Evolutionary conservation across 2,797 vertebrate genomes (phyloP), one percentile per base, ranked within the genome.

Genomic region (Amblyraja radiata): DNA sequence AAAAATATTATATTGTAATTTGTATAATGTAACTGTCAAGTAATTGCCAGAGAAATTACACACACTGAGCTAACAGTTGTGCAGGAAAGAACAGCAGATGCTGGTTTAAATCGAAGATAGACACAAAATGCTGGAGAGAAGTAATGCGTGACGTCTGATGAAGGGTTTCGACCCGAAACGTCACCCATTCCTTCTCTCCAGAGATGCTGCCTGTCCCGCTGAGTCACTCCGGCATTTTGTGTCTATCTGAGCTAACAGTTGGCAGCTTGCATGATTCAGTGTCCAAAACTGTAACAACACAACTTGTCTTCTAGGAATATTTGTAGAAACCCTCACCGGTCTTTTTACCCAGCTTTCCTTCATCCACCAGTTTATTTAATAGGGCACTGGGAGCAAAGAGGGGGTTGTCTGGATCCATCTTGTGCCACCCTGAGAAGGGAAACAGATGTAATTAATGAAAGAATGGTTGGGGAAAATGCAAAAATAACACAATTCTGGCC

Each of bases 251-350:
- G 90, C 10, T 36, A 91, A 90, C 32, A 91, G 21, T 71, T 58
- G 90, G 13, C 90, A 92, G 18, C 90, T 73, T 74, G 39, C 65
- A 92, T 54, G 90, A 73, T 92, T 92, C 73, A 76, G 46, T n/a
- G 39, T 74, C 8, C 32, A 90, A 54, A 58, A 76, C 1, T 74
- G 90, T 39, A 74, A 11, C 25, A 91, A 11, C 71, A 91, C 73
- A 10, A 54, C 71, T 7, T 74, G 90, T 23, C 8, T 91, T 76
- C 71, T 92, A 92, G 36, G 90, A 92, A 18, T 99, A 97, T 94
- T 98, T 99, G 95, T 99, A 99, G 96, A 97, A 99, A 68, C 99
- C 99, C 95, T 99, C 98, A 94, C 98, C 98, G 0, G 97, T 98
- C 96, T 99, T 99, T 95, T 95, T 98, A 93, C 99, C 99, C 1